phyloP scores from a whole-genome alignment of 35 echinoderm and acorn worm genomes.

The Diadema setosum region DNA sequence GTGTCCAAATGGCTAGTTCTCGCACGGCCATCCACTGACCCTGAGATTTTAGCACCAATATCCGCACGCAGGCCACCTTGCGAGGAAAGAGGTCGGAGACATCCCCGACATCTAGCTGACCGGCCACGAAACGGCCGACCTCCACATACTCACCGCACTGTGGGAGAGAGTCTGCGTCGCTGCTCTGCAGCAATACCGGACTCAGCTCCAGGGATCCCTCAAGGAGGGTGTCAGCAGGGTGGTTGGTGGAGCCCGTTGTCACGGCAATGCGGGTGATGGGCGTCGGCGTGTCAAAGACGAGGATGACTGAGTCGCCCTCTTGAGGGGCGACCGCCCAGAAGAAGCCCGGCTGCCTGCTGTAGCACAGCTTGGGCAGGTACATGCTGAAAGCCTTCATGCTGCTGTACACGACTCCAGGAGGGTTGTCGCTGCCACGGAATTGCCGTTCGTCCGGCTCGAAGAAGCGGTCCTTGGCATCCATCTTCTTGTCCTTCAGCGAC shows the following conservation, averaged over 20 bases:
- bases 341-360: conserved; percentile 83
- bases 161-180: background rate
- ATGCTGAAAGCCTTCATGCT: conserved; percentile 88
- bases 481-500: conserved; percentile 80
- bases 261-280: conserved; percentile 51
- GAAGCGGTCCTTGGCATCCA: conserved; percentile 50
- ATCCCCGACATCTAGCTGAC: conserved; percentile 52
- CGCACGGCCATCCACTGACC: conserved; percentile 66
- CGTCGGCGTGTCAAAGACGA: conserved; percentile 67
- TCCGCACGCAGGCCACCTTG: conserved; percentile 53
- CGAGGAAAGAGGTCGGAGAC: conserved; percentile 7
- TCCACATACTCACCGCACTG: conserved; percentile 59
- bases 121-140: conserved; percentile 57
- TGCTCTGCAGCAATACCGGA: background rate
- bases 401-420: conserved; percentile 68
- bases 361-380: conserved; percentile 79
- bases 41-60: conserved; percentile 53
- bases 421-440: conserved; percentile 63
- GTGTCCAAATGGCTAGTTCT: conserved; percentile 89
- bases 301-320: conserved; percentile 37
- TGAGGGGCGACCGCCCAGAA: conserved; percentile 86
- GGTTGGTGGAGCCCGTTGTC: conserved; percentile 60
- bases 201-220: conserved; percentile 57
- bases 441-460: conserved; percentile 49
- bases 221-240: conserved; percentile 67